Evolutionary conservation across 1,140 invertebrate species (phyloP), one percentile per base, ranked within the genome.

Genomic region (Lepeophtheirus salmonis): DNA sequence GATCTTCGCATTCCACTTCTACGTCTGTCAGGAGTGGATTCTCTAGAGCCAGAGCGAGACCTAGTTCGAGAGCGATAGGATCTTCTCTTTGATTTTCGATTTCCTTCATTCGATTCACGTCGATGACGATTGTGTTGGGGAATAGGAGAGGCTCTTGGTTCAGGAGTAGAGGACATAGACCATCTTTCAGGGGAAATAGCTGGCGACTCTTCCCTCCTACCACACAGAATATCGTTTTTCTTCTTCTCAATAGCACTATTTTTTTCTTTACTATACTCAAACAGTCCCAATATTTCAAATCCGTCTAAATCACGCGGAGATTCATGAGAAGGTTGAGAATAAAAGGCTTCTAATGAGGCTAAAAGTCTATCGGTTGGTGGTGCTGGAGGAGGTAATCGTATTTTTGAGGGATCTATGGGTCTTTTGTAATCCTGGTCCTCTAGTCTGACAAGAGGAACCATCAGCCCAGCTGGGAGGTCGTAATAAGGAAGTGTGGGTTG

Each of bases 231-330:
- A 51, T 84, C 83, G 52, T 90, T 83, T 67, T 92, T 87, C 71
- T 90, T 92, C 65, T 83, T 79, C 68, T 89, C 89, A 62, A 83
- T 79, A 0, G 89, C 88, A 51, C 80, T 76, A 73, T 89, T 88
- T 73, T 97, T 97, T 0, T 89, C 86, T 75, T 89, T 90, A 72
- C 89, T 97, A 73, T 94, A 97, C 74, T 97, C 92, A 72, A 95
- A 96, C 18, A 97, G 74, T 61, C 89, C 90, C 67, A 96, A 74
- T 72, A 94, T 91, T 70, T 97, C 92, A 92, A 92, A 97, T 48
- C 94, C 92, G 70, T 97, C 91, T 74, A 87, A 88, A 72, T 97
- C 91, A 67, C 90, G 74, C 0, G 91, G 90, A 62, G 87, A 78
- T 65, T 96, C 90, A 69, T 96, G 90, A 63, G 85, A 85, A 12